Conservation (phyloP, 92 coral and sea anemone species). For the Heteractis magnifica region DNA sequence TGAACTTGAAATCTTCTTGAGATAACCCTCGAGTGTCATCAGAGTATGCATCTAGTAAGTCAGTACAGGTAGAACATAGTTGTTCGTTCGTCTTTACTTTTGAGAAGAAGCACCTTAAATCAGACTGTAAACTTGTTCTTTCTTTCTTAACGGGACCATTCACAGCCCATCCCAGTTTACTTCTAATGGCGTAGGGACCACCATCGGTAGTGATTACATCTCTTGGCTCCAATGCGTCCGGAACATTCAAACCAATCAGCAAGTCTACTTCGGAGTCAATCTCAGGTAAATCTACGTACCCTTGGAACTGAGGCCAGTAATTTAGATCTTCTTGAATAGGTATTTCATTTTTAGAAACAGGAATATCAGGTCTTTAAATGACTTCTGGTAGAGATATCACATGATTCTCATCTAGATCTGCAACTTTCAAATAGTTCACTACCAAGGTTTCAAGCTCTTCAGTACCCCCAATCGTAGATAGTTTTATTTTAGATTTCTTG, state of each 20-base stretch:
- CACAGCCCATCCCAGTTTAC: too few relatives aligned
- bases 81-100: too few relatives aligned
- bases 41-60: too few relatives aligned
- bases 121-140: too few relatives aligned
- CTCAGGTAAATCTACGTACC: constrained; percentile 9
- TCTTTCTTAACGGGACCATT: too few relatives aligned
- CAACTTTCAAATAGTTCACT: constrained; percentile 8
- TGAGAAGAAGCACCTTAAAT: too few relatives aligned
- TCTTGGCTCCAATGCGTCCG: constrained; percentile 36
- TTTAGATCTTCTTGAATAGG: constrained; percentile 32
- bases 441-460: not conserved
- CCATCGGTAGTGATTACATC: constrained; percentile 32
- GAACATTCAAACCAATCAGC: constrained; percentile 36
- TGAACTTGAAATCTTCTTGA: too few relatives aligned
- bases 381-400: constrained; percentile 18
- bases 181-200: constrained; percentile 13
- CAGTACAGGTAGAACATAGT: too few relatives aligned
- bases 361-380: constrained; percentile 2
- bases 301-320: constrained; percentile 38
- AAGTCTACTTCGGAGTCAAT: constrained; percentile 19
- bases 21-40: too few relatives aligned
- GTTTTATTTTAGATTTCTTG: not conserved
- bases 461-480: constrained; percentile 14
- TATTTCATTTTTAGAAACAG: constrained; percentile 21
- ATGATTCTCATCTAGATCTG: constrained; percentile 17